These are phyloP conservation scores for Calidris pygmaea DNA, from an alignment of 2,113 vertebrate genomes.

Conservation along the genomic window DNA sequence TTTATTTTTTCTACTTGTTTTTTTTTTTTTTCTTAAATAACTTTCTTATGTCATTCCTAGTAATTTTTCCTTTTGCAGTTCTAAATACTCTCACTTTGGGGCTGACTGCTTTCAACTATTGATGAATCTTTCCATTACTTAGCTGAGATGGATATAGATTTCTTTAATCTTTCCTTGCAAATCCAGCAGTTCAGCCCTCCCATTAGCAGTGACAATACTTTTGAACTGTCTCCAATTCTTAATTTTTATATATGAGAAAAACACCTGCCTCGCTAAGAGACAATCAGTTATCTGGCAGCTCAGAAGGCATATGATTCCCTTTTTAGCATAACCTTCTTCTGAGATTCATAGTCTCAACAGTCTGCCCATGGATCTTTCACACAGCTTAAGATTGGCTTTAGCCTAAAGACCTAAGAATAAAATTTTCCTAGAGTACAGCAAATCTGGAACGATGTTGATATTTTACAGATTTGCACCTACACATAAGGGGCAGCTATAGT, in stretches of 20 bases:
- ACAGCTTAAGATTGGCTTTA: neutral
- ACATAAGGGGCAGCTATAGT: neutral
- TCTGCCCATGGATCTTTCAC: neutral
- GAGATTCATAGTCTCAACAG: neutral
- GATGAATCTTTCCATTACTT: neutral
- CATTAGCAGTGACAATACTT: neutral
- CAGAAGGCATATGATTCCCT: neutral
- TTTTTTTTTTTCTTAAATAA: neutral
- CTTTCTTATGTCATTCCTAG: neutral
- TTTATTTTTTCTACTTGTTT: neutral
- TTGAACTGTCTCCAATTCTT: neutral
- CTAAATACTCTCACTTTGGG: neutral
- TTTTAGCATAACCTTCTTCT: neutral
- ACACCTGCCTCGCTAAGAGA: neutral
- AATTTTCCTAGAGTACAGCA: neutral
- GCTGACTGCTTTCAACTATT: neutral
- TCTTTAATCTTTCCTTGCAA: neutral
- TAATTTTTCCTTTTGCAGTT: neutral
- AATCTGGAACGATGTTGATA: neutral
- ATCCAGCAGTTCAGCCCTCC: neutral
- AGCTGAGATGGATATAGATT: neutral
- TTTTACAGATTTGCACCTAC: neutral
- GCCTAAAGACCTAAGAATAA: neutral
- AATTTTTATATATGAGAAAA: neutral
- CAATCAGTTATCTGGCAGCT: neutral